Percentiles rank a stretch among this genome's conserved stretches.
Evolutionary conservation across 1,140 invertebrate species (phyloP).

Genomic region (Anastrepha obliqua): DNA sequence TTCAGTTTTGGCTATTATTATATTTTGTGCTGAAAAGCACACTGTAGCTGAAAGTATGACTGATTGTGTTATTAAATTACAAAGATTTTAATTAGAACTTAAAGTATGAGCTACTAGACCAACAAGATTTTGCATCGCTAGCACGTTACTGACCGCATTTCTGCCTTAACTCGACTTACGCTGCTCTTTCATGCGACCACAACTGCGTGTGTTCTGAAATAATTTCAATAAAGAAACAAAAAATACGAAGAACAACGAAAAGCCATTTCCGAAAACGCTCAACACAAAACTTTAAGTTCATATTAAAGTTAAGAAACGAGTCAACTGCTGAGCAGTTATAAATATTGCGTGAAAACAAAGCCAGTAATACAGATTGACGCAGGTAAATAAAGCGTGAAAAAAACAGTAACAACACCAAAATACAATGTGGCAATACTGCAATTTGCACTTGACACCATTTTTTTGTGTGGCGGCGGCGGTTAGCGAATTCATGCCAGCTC

Average conservation of each 20-base stretch:
- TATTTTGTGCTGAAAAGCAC: too few species aligned
- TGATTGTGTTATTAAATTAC: too few species aligned
- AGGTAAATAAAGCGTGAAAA: background rate
- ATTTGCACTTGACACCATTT: constrained; percentile 43
- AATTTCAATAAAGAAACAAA: background rate
- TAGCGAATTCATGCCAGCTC: background rate
- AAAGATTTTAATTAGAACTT: too few species aligned
- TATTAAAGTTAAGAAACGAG: background rate
- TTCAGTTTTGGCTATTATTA: too few species aligned
- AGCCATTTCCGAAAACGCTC: background rate
- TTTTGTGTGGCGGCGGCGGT: background rate
- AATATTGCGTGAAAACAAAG: background rate
- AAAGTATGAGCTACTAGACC: too few species aligned
- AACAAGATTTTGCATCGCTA: too few species aligned
- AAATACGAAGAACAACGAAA: background rate
- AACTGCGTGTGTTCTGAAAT: too few species aligned
- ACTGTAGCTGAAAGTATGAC: too few species aligned
- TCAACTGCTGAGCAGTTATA: background rate
- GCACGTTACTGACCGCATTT: too few species aligned
- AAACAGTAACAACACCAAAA: background rate
- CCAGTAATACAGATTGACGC: background rate
- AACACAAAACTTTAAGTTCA: background rate
- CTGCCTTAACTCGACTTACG: too few species aligned
- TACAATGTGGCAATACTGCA: constrained; percentile 9
- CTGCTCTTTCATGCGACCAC: too few species aligned